Percentiles rank a stretch among this genome's conserved stretches.
These are phyloP conservation scores for Trididemnum clinides DNA, from an alignment of 23 tunicate species.

Conservation along the genomic window DNA sequence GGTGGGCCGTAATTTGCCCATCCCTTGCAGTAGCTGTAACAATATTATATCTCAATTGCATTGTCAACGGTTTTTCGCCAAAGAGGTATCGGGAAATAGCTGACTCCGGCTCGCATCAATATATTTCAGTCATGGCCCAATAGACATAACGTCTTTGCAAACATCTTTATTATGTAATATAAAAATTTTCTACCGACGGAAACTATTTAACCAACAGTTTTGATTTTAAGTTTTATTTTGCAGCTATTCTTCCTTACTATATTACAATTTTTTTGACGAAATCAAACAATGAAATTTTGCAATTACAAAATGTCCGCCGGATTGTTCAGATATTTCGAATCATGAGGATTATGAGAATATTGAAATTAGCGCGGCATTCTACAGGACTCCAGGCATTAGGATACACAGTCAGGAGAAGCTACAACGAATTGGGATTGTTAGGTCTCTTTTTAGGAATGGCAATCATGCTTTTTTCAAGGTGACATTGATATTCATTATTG, in stretches of 20 bases:
- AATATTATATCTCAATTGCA: no score
- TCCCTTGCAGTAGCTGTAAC: no score
- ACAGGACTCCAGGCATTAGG: constrained; percentile 98
- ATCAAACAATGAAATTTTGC: constrained; percentile 82
- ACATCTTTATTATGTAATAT: neutral
- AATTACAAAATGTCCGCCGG: constrained; percentile 94
- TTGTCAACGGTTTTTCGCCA: no score
- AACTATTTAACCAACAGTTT: no score
- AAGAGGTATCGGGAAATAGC: no score
- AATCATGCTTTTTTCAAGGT: constrained; percentile 97
- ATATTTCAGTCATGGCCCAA: no score
- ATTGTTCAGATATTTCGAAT: constrained; percentile 96
- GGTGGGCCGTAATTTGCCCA: no score
- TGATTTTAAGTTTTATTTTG: no score
- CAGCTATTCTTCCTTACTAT: constrained; percentile 98
- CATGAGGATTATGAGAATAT: constrained; percentile 96
- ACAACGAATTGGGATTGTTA: constrained; percentile 92
- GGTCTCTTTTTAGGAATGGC: constrained; percentile 88
- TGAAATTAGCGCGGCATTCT: constrained; percentile 97
- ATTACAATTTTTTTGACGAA: constrained; percentile 91
- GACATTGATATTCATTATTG: neutral
- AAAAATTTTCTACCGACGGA: neutral
- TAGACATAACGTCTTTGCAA: neutral
- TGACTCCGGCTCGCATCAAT: no score
- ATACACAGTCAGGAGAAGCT: constrained; percentile 84